A percentile compares a stretch with the other conserved stretches of the same genome.
phyloP scores from a whole-genome alignment of 2,888 invertebrate genomes.

The Syrphus vitripennis region DNA sequence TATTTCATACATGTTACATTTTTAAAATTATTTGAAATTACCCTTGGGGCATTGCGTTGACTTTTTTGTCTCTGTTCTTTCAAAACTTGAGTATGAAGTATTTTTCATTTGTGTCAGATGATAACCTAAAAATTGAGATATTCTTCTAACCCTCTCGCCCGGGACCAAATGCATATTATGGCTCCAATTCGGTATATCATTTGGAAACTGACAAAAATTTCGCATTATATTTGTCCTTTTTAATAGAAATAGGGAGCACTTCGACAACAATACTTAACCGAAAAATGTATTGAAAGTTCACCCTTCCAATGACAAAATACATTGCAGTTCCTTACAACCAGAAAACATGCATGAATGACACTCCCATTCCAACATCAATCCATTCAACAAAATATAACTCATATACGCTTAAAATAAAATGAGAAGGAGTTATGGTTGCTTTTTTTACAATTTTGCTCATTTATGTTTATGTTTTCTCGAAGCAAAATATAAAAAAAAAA shows the following conservation, averaged over 20 bases:
- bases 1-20: no score
- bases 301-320: background rate
- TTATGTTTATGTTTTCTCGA: slow-evolving; percentile 1
- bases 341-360: background rate
- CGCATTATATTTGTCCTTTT: no score
- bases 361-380: background rate
- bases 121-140: no score
- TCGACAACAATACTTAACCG: background rate
- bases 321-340: background rate
- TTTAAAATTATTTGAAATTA: no score
- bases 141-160: no score
- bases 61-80: no score
- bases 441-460: background rate
- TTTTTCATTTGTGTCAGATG: no score
- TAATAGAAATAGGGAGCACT: background rate
- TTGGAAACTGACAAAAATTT: no score
- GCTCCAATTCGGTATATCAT: background rate
- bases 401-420: background rate
- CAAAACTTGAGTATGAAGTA: no score
- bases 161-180: no score
- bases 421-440: background rate
- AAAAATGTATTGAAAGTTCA: background rate
- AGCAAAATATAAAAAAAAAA: background rate
- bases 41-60: no score
- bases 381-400: background rate